A percentile compares a stretch with the other conserved stretches of the same genome.
Evolutionary conservation across 2,888 invertebrate genomes (phyloP).

Genomic region (Cryptocheilus praepositus): DNA sequence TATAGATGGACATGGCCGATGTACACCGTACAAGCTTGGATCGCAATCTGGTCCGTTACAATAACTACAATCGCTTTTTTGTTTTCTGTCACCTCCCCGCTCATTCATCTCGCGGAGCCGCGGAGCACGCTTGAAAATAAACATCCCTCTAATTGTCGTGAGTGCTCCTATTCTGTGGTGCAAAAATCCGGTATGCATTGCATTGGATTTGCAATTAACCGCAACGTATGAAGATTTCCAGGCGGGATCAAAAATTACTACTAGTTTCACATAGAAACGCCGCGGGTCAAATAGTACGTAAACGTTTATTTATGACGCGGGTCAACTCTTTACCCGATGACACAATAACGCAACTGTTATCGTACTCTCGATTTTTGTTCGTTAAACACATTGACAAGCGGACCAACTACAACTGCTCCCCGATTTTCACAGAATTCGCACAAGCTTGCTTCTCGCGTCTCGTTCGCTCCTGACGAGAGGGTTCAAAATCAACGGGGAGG

Average conservation of each 20-base stretch:
- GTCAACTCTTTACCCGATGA: too few relatives aligned
- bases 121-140: constrained; percentile 43
- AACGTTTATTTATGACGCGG: too few relatives aligned
- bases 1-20: constrained; percentile 61
- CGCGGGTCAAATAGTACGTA: too few relatives aligned
- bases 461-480: too few relatives aligned
- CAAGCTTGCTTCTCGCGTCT: neutral
- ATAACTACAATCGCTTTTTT: constrained; percentile 39
- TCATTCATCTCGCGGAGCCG: neutral
- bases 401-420: neutral
- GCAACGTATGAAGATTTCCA: neutral
- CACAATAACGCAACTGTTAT: too few relatives aligned
- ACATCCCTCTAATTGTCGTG: constrained; percentile 34
- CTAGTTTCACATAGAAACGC: too few relatives aligned
- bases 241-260: too few relatives aligned
- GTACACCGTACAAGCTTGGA: constrained; percentile 58
- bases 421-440: neutral
- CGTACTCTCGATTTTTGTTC: too few relatives aligned
- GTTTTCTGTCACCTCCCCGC: constrained; percentile 1
- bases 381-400: too few relatives aligned
- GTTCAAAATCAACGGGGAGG: constrained; percentile 59
- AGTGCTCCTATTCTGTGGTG: constrained; percentile 7
- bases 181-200: constrained; percentile 1
- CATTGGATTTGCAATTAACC: neutral
- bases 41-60: constrained; percentile 53